phyloP scores from a whole-genome alignment of 2,888 invertebrate species.

The Caenorhabditis doughertyi region DNA sequence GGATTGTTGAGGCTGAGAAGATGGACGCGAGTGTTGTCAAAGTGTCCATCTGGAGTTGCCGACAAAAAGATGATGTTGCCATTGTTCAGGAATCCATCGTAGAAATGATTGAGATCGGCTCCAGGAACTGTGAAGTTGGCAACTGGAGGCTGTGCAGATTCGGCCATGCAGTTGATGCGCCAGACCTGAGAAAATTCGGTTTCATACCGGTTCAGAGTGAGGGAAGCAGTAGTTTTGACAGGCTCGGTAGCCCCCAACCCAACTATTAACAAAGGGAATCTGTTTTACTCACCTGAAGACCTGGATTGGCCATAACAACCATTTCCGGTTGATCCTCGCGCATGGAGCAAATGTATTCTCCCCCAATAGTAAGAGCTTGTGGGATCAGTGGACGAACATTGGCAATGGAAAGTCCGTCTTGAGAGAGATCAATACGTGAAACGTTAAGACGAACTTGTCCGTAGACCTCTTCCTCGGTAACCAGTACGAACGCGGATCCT shows the following conservation, averaged over 20 bases:
- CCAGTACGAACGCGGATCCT: slow-evolving; percentile 78
- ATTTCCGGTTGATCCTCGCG: slow-evolving; percentile 81
- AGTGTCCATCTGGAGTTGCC: slow-evolving; percentile 79
- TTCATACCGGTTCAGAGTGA: too few species aligned
- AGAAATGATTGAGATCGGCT: slow-evolving; percentile 80
- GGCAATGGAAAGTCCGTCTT: slow-evolving; percentile 77
- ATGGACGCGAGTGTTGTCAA: slow-evolving; percentile 80
- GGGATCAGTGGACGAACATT: slow-evolving; percentile 75
- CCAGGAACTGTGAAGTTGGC: slow-evolving; percentile 76
- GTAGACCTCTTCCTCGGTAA: slow-evolving; percentile 70
- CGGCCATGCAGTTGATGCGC: slow-evolving; percentile 72
- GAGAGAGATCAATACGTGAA: slow-evolving; percentile 76
- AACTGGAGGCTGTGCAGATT: slow-evolving; percentile 72
- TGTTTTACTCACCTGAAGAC: slow-evolving; percentile 72
- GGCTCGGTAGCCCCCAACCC: too few species aligned
- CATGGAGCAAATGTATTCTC: slow-evolving; percentile 79
- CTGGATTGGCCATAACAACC: slow-evolving; percentile 80
- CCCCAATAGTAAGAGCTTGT: slow-evolving; percentile 74
- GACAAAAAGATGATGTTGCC: slow-evolving; percentile 81
- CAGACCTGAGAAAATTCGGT: slow-evolving; percentile 72
- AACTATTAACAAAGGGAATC: too few species aligned
- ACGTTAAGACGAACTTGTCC: slow-evolving; percentile 74
- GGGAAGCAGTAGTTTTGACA: too few species aligned
- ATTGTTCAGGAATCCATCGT: slow-evolving; percentile 80
- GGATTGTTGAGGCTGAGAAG: slow-evolving; percentile 74